Evolutionary conservation across 2,888 invertebrate genomes (phyloP).

Genomic region (Leptopilina drosophilae): DNA sequence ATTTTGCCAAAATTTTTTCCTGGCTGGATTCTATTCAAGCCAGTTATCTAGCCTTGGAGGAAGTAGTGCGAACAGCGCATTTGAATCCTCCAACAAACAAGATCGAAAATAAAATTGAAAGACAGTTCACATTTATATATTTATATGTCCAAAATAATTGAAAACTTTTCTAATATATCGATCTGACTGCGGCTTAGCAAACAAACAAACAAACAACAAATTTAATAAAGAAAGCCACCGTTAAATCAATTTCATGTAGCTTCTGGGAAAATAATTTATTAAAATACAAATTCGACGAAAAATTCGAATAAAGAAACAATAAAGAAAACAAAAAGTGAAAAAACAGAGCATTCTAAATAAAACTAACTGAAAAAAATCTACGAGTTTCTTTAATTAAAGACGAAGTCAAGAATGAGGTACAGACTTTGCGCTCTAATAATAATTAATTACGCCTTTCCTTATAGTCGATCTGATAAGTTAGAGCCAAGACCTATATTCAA

Average conservation of each 20-base stretch:
- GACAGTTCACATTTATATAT: background rate
- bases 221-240: background rate
- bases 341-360: no score
- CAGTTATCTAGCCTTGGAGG: conserved; percentile 32
- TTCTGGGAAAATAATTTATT: background rate
- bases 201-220: background rate
- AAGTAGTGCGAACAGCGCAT: conserved; percentile 22
- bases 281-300: background rate
- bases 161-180: background rate
- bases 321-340: background rate
- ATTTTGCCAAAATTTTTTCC: conserved; percentile 3
- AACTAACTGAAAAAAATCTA: background rate
- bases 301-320: background rate
- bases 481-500: conserved; percentile 25
- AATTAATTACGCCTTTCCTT: conserved; percentile 6
- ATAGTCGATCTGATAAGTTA: conserved; percentile 6
- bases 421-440: conserved; percentile 24
- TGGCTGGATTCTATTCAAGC: conserved; percentile 31
- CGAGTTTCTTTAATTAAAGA: background rate
- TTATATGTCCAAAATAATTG: background rate
- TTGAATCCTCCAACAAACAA: conserved; percentile 24
- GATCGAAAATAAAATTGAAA: conserved; percentile 7
- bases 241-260: background rate
- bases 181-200: background rate
- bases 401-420: conserved; percentile 8